phyloP scores from a whole-genome alignment of 2,113 vertebrate genomes.

The Neodontobutis hainanensis region DNA sequence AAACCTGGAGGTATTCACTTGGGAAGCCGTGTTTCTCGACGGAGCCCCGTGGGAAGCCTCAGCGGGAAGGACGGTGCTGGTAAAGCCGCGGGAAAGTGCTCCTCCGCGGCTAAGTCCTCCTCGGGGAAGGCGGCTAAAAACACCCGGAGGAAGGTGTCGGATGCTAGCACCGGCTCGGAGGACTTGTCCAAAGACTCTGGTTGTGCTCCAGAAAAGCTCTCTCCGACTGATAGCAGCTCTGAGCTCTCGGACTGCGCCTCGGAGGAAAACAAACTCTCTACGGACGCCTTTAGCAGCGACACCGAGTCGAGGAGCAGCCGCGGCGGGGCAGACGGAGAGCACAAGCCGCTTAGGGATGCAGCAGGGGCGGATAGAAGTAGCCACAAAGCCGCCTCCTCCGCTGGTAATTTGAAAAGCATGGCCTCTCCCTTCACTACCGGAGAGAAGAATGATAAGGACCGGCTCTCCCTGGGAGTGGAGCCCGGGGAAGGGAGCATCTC shows the following conservation, averaged over 20 bases:
- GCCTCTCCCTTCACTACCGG: neutral
- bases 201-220: constrained; percentile 79
- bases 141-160: constrained; percentile 75
- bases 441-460: constrained; percentile 75
- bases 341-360: constrained; percentile 57
- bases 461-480: constrained; percentile 64
- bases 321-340: constrained; percentile 58
- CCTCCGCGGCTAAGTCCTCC: constrained; percentile 46
- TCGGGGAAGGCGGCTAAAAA: constrained; percentile 61
- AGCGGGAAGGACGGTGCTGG: constrained; percentile 63
- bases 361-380: neutral
- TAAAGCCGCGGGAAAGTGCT: constrained; percentile 62
- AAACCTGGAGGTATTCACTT: constrained; percentile 81
- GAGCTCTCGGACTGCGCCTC: constrained; percentile 93
- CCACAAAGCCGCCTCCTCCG: neutral
- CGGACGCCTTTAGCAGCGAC: constrained; percentile 85
- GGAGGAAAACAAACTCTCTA: constrained; percentile 86
- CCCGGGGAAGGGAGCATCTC: constrained; percentile 78
- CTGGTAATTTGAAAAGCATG: neutral
- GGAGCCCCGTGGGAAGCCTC: constrained; percentile 72
- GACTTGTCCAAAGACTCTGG: constrained; percentile 79
- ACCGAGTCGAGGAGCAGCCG: constrained; percentile 81
- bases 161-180: constrained; percentile 77
- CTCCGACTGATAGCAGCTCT: constrained; percentile 91
- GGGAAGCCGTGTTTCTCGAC: constrained; percentile 75